Evolutionary conservation across 1,140 invertebrate genomes (phyloP).

Genomic region (Pseudomyrmex gracilis): DNA sequence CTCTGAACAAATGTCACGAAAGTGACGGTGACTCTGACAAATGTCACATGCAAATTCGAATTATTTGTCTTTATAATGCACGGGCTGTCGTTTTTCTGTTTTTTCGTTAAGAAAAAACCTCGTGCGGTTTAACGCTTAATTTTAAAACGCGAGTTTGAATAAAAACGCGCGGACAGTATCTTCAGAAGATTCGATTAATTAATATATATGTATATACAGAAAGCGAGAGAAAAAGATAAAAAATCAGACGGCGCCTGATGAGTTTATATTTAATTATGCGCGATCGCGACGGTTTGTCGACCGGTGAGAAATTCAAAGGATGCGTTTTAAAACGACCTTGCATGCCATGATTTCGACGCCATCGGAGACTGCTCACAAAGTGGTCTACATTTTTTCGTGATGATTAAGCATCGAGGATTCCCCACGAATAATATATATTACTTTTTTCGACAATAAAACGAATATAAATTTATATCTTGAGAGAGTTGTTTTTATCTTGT

Average conservation of each 20-base stretch:
- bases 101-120: background rate
- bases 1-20: too few relatives aligned
- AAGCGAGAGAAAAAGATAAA: too few relatives aligned
- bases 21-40: background rate
- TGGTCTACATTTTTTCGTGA: background rate
- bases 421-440: too few relatives aligned
- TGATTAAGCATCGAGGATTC: too few relatives aligned
- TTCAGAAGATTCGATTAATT: background rate
- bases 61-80: background rate
- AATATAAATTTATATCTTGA: too few relatives aligned
- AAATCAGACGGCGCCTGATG: background rate
- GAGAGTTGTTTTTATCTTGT: too few relatives aligned
- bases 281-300: background rate
- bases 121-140: too few relatives aligned
- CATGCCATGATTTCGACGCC: constrained; percentile 24
- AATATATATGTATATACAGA: background rate
- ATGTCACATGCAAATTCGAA: constrained; percentile 52
- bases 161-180: too few relatives aligned
- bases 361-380: constrained; percentile 24
- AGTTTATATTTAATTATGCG: background rate
- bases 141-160: too few relatives aligned
- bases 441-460: too few relatives aligned
- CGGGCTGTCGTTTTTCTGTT: background rate
- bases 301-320: background rate
- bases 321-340: constrained; percentile 16